Evolutionary conservation across 2,888 invertebrate species (phyloP), one percentile per base, ranked within the genome.

Genomic region (Priocnemis perturbator): DNA sequence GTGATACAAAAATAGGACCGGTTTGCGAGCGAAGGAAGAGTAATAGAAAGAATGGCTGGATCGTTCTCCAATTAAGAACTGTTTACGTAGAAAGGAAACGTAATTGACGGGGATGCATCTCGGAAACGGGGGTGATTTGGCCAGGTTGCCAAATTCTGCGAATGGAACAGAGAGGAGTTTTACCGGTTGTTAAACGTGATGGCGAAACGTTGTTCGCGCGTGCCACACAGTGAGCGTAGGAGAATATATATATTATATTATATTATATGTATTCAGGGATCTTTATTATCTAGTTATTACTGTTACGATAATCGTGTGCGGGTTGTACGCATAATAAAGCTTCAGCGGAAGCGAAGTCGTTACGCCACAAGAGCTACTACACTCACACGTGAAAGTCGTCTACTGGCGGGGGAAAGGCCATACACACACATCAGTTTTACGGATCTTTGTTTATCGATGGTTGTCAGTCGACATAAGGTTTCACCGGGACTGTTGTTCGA

Each of bases 231-330:
- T 72, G 66, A 68, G 64, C 61, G 67, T 70, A 80, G 71, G 62
- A 69, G 73, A 76, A 71, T 77, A 80, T 73, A 77, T 68, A 21
- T 69, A 67, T 68, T 76, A 66, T 3, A 73, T 67, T 78, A 75
- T 73, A 76, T 78, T 79, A 73, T 74, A 77, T 78, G 77, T 83
- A 86, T 88, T 88, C 88, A 88, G 87, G 87, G 87, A 88, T 88
- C 85, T 86, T 87, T 87, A 87, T 86, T 85, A 82, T 84, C 76
- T 88, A 86, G 83, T 86, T 87, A 85, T 78, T 77, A 79, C 78
- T 83, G 78, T 77, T 82, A 77, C 67, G 71, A 78, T 74, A 69
- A 80, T 69, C 71, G 74, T 65, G 66, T 69, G 63, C 61, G 57
- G 73, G 60, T 68, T 69, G 64, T 71, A 56, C 63, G 78, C 78